Percentiles rank a stretch among this genome's conserved stretches.
Evolutionary conservation across 1,140 invertebrate species (phyloP).

Genomic region (Magallana gigas): DNA sequence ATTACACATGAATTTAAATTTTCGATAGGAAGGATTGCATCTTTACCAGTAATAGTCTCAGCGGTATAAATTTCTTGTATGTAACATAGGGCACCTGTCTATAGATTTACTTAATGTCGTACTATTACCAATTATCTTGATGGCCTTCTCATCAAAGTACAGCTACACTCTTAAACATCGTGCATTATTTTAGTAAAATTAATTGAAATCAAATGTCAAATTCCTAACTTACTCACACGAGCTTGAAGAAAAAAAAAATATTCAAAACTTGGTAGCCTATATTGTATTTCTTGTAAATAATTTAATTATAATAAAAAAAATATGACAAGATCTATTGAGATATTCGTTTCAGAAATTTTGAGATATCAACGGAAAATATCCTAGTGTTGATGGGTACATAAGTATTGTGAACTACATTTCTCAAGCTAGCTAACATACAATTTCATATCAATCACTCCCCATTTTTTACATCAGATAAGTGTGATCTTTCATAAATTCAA

Average conservation of each 20-base stretch:
- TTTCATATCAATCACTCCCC: conserved; percentile 26
- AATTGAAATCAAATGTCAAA: too few species aligned
- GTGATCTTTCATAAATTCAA: conserved; percentile 20
- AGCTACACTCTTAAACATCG: not conserved
- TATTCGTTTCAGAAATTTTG: not conserved
- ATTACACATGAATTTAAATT: not conserved
- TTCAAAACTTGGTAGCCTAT: not conserved
- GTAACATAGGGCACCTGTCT: not conserved
- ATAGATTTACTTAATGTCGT: not conserved
- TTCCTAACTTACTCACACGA: too few species aligned
- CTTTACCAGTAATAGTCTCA: not conserved
- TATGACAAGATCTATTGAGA: not conserved
- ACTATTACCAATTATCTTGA: not conserved
- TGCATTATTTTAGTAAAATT: too few species aligned
- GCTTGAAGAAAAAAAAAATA: too few species aligned
- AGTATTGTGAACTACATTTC: not conserved
- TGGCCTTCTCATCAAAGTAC: not conserved
- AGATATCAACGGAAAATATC: not conserved
- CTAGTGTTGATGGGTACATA: not conserved
- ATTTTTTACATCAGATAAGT: conserved; percentile 32
- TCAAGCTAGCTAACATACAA: not conserved
- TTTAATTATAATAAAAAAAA: not conserved
- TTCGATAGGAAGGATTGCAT: not conserved
- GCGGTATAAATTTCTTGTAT: not conserved
- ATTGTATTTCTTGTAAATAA: not conserved